These are phyloP conservation scores for Gymnoscopelus microlampas DNA, from an alignment of 2,797 vertebrate species.

Conservation along the genomic window DNA sequence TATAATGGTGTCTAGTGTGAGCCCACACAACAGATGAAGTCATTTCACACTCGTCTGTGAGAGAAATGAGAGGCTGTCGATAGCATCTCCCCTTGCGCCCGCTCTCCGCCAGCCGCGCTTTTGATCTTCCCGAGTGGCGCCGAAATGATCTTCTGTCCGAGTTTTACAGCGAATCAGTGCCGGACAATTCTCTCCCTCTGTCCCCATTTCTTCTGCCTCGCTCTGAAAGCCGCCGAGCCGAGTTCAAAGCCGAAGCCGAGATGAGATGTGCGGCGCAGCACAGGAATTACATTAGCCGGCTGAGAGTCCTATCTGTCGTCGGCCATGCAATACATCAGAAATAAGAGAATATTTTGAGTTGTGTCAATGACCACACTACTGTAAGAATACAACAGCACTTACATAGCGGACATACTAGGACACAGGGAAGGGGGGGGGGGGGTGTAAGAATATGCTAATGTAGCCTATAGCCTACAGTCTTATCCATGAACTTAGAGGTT, in stretches of 20 bases:
- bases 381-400: slow-evolving; percentile 25
- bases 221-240: slow-evolving; percentile 60
- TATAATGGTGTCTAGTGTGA: slow-evolving; percentile 74
- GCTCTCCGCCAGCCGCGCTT: slow-evolving; percentile 69
- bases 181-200: slow-evolving; percentile 76
- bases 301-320: slow-evolving; percentile 51
- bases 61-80: slow-evolving; percentile 74
- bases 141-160: slow-evolving; percentile 76
- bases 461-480: too few relatives aligned
- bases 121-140: slow-evolving; percentile 75
- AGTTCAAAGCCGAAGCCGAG: slow-evolving; percentile 77
- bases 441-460: too few relatives aligned
- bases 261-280: slow-evolving; percentile 68
- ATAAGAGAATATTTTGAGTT: slow-evolving; percentile 56
- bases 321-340: slow-evolving; percentile 58
- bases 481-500: too few relatives aligned
- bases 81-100: slow-evolving; percentile 66
- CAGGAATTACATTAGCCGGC: slow-evolving; percentile 72
- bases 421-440: neutral
- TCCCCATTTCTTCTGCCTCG: slow-evolving; percentile 69
- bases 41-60: slow-evolving; percentile 81
- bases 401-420: slow-evolving; percentile 9
- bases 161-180: slow-evolving; percentile 77
- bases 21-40: slow-evolving; percentile 76
- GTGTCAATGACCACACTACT: slow-evolving; percentile 10